phyloP scores from a whole-genome alignment of 37 sponge, comb jelly and placozoan genomes.

The Halisarca cf. caerulea region DNA sequence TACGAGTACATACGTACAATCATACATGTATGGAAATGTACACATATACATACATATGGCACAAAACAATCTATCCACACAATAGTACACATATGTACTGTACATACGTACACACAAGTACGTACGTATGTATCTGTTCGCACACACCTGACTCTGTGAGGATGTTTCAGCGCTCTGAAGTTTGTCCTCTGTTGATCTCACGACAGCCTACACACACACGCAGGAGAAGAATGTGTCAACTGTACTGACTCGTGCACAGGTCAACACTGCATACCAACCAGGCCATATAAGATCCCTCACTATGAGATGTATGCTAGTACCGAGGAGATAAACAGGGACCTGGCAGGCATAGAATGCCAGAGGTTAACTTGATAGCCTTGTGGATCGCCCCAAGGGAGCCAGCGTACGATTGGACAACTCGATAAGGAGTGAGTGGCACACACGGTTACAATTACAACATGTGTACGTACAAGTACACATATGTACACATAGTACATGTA shows the following conservation, averaged over 20 bases:
- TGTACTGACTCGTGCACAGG: neutral
- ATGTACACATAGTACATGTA: too few relatives aligned
- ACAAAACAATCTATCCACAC: neutral
- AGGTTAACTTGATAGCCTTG: neutral
- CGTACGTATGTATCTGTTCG: neutral
- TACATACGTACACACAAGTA: neutral
- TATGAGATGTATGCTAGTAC: neutral
- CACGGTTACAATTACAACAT: too few relatives aligned
- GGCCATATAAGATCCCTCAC: neutral
- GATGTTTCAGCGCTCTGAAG: constrained; percentile 5
- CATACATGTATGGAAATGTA: neutral
- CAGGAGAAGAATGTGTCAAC: neutral
- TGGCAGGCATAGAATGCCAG: neutral
- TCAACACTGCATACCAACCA: neutral
- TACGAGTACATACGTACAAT: neutral
- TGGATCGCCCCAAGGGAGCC: too few relatives aligned
- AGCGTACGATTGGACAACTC: neutral
- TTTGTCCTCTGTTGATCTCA: neutral
- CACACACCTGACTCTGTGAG: constrained; percentile 19
- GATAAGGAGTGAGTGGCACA: neutral
- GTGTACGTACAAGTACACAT: too few relatives aligned
- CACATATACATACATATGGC: neutral
- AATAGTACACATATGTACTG: neutral
- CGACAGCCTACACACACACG: neutral
- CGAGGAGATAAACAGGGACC: neutral